phyloP scores from a whole-genome alignment of 2,888 invertebrate species.

The Volucella bombylans region DNA sequence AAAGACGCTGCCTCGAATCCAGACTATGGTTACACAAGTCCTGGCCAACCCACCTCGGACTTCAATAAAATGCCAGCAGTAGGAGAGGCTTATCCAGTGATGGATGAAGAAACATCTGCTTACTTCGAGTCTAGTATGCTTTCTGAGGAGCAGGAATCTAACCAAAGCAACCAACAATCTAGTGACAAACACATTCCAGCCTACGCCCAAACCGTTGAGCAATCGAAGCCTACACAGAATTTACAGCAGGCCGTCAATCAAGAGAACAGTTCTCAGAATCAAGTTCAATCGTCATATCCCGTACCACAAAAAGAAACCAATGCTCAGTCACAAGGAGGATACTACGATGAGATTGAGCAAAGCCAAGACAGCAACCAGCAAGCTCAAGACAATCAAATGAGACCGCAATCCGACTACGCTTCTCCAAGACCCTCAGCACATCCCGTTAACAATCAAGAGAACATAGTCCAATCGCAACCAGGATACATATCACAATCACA shows the following conservation, averaged over 20 bases:
- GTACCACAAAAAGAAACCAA: slow-evolving; percentile 66
- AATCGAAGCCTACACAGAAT: not conserved
- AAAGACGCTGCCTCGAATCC: slow-evolving; percentile 52
- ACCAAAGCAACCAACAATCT: slow-evolving; percentile 68
- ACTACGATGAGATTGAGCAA: slow-evolving; percentile 8
- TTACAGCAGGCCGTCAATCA: not conserved
- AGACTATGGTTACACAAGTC: slow-evolving; percentile 79
- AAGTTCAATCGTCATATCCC: slow-evolving; percentile 64
- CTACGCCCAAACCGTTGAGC: slow-evolving; percentile 20
- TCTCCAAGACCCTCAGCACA: slow-evolving; percentile 75
- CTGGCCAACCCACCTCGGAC: slow-evolving; percentile 79
- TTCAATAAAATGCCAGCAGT: slow-evolving; percentile 81
- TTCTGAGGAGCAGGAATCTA: slow-evolving; percentile 67
- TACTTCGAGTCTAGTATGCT: slow-evolving; percentile 68
- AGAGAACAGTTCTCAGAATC: not conserved
- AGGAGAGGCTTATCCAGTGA: slow-evolving; percentile 80
- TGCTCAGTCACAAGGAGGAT: slow-evolving; percentile 33
- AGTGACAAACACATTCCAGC: slow-evolving; percentile 33
- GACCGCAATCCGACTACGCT: slow-evolving; percentile 39
- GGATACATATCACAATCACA: slow-evolving; percentile 11
- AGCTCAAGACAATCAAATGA: slow-evolving; percentile 16
- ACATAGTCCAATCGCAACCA: slow-evolving; percentile 23
- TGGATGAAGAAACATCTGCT: slow-evolving; percentile 65
- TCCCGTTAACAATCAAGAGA: slow-evolving; percentile 49
- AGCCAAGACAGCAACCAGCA: not conserved